phyloP scores from a whole-genome alignment of 2,888 invertebrate species.

The Epirrhoe alternata region DNA sequence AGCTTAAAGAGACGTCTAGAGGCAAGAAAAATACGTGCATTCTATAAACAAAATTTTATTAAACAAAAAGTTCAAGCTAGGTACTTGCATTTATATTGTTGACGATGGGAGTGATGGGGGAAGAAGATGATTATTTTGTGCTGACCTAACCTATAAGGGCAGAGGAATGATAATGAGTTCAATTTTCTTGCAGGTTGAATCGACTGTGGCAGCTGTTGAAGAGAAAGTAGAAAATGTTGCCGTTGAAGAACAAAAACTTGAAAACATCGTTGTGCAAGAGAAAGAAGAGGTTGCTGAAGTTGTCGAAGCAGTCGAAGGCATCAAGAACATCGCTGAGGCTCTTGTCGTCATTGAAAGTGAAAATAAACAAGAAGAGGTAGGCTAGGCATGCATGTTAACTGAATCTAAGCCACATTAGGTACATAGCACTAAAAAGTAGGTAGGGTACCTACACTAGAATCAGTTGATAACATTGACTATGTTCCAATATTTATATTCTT shows the following conservation, averaged over 20 bases:
- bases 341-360: slow-evolving; percentile 66
- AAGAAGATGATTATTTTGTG: too few relatives aligned
- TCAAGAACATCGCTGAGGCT: slow-evolving; percentile 66
- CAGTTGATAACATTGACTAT: too few relatives aligned
- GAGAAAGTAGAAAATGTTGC: slow-evolving; percentile 27
- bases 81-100: too few relatives aligned
- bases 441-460: background rate
- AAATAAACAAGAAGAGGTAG: slow-evolving; percentile 63
- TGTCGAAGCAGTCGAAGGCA: slow-evolving; percentile 47
- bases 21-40: background rate
- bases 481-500: too few relatives aligned
- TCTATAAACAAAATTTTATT: background rate
- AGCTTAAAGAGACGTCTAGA: too few relatives aligned
- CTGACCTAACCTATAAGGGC: background rate
- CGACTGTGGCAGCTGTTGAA: slow-evolving; percentile 24
- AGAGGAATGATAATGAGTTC: background rate
- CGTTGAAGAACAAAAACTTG: slow-evolving; percentile 26
- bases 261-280: slow-evolving; percentile 34
- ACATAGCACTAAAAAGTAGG: background rate
- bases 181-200: slow-evolving; percentile 23
- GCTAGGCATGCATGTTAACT: too few relatives aligned
- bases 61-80: too few relatives aligned
- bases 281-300: slow-evolving; percentile 34
- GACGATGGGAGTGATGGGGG: too few relatives aligned
- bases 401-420: too few relatives aligned